Evolutionary conservation across 2,888 invertebrate species (phyloP).

Genomic region (Lasioglossum zephyrum): DNA sequence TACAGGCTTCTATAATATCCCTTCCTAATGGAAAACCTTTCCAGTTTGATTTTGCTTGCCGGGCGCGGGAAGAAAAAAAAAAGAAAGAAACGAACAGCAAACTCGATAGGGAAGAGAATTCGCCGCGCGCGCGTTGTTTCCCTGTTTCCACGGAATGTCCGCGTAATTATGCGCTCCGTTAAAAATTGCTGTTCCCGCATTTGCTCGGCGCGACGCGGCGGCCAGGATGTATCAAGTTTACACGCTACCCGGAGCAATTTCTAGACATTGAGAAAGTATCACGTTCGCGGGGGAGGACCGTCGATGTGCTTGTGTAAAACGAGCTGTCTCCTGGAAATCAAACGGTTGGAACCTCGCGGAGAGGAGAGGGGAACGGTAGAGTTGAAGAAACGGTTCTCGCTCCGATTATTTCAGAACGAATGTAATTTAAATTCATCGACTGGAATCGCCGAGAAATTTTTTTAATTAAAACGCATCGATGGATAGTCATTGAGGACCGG

Average conservation of each 20-base stretch:
- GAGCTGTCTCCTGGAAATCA: slow-evolving; percentile 59
- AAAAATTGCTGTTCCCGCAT: slow-evolving; percentile 40
- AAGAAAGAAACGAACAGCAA: slow-evolving; percentile 66
- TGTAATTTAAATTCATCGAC: not conserved
- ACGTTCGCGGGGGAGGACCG: not conserved
- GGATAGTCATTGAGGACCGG: not conserved
- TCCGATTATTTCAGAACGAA: not conserved
- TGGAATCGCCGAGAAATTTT: not conserved
- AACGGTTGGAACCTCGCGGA: slow-evolving; percentile 59
- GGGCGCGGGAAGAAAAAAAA: slow-evolving; percentile 26
- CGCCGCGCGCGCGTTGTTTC: slow-evolving; percentile 39
- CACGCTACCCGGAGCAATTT: slow-evolving; percentile 20
- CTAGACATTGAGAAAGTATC: slow-evolving; percentile 15
- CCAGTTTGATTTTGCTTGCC: slow-evolving; percentile 53
- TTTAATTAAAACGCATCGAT: not conserved
- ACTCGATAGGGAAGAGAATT: slow-evolving; percentile 50
- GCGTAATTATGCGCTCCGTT: slow-evolving; percentile 45
- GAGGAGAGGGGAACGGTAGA: not conserved
- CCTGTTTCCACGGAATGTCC: slow-evolving; percentile 41
- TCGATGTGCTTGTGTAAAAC: slow-evolving; percentile 17
- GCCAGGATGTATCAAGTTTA: slow-evolving; percentile 23
- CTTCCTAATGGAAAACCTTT: slow-evolving; percentile 56
- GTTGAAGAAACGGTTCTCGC: not conserved
- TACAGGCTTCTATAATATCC: slow-evolving; percentile 39
- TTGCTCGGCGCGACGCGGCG: not conserved